Conservation (phyloP, 2,113 vertebrate genomes). For the Scortum barcoo region DNA sequence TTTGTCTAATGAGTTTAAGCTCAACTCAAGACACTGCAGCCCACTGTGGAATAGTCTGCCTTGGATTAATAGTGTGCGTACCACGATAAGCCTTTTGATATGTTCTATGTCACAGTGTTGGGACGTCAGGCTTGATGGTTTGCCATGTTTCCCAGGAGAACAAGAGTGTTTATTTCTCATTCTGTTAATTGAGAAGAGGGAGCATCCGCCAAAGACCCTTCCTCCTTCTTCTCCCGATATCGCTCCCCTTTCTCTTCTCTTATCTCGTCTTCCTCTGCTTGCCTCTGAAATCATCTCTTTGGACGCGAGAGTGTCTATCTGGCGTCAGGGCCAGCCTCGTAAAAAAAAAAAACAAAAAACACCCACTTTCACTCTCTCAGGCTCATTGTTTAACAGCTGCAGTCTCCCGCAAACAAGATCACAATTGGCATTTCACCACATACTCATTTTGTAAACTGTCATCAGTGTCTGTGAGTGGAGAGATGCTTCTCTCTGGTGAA, state of each 20-base stretch:
- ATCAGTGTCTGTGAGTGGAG: conserved; percentile 37
- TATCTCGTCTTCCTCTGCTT: conserved; percentile 27
- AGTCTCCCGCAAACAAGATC: conserved; percentile 55
- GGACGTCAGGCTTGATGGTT: conserved; percentile 61
- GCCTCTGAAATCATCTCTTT: conserved; percentile 59
- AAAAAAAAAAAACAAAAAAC: too few relatives aligned
- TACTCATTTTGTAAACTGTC: conserved; percentile 60
- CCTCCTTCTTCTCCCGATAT: conserved; percentile 52
- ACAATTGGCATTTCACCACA: conserved; percentile 54
- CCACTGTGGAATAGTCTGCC: conserved; percentile 59
- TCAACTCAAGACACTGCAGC: conserved; percentile 54
- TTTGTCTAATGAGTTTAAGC: conserved; percentile 72
- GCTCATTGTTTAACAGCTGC: conserved; percentile 60
- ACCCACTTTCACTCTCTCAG: conserved; percentile 24
- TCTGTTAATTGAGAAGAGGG: conserved; percentile 72
- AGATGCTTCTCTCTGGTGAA: conserved; percentile 45
- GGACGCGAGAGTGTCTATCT: conserved; percentile 60
- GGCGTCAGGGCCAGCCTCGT: conserved; percentile 28
- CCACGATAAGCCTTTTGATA: conserved; percentile 72
- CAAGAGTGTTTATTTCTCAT: conserved; percentile 75
- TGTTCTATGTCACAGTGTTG: conserved; percentile 62
- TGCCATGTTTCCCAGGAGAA: conserved; percentile 60
- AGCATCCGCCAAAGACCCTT: conserved; percentile 54
- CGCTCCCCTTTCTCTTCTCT: conserved; percentile 31
- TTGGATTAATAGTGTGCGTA: conserved; percentile 62